phyloP scores from a whole-genome alignment of 2,113 vertebrate genomes.

The Pteropus alecto region DNA sequence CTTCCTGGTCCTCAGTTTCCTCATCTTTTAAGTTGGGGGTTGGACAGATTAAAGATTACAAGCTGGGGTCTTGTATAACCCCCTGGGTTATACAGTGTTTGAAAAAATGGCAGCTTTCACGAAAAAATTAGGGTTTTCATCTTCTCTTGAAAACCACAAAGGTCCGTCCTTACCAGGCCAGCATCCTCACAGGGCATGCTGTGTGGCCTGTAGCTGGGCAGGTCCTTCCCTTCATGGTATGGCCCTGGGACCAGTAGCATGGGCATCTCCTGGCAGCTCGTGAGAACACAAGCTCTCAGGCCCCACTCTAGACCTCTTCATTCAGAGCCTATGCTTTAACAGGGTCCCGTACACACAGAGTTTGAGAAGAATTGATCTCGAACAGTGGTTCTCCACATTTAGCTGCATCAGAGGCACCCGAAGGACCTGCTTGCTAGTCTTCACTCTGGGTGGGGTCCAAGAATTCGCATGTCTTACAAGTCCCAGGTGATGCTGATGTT shows the following conservation, averaged over 20 bases:
- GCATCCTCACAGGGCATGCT: neutral
- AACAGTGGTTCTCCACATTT: neutral
- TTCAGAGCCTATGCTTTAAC: neutral
- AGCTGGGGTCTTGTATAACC: neutral
- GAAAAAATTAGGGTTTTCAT: neutral
- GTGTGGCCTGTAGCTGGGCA: neutral
- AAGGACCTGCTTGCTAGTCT: neutral
- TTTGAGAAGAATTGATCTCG: neutral
- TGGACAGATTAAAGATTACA: neutral
- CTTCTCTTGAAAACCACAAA: neutral
- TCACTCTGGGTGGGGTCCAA: neutral
- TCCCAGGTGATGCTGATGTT: neutral
- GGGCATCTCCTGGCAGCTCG: neutral
- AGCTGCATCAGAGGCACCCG: neutral
- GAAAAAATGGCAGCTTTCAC: neutral
- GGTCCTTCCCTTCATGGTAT: neutral
- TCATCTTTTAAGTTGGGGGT: neutral
- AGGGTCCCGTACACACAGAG: fast-evolving
- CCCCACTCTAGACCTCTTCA: neutral
- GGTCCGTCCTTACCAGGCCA: neutral
- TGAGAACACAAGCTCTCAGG: neutral
- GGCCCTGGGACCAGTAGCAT: neutral
- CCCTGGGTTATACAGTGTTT: neutral
- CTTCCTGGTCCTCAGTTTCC: neutral
- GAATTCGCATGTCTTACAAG: neutral